Conservation (phyloP, 2,888 invertebrate species). For the Dione juno region DNA sequence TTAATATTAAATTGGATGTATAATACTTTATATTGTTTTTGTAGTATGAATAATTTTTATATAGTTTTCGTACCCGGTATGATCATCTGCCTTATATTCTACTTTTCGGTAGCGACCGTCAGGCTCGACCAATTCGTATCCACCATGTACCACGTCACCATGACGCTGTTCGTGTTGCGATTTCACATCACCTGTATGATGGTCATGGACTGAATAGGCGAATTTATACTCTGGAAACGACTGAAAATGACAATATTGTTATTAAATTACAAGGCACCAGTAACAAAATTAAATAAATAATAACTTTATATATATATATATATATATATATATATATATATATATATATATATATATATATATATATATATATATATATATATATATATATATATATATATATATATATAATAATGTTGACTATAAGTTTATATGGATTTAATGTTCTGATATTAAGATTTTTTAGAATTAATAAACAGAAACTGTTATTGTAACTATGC, state of each 20-base stretch:
- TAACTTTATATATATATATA: no score
- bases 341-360: no score
- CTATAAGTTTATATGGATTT: no score
- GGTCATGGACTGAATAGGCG: conserved; percentile 81
- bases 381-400: no score
- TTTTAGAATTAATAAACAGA: no score
- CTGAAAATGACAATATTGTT: conserved; percentile 52
- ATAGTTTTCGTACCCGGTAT: conserved; percentile 64
- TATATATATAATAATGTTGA: no score
- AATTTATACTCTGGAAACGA: conserved; percentile 83
- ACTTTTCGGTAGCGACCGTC: conserved; percentile 86
- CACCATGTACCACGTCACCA: conserved; percentile 85
- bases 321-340: no score
- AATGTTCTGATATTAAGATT: no score
- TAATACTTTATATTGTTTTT: background rate
- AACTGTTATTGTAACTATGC: background rate
- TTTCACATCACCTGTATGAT: conserved; percentile 83
- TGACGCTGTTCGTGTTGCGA: conserved; percentile 79
- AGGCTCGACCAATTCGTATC: conserved; percentile 85
- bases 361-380: no score
- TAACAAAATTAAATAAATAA: no score
- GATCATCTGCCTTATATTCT: conserved; percentile 86
- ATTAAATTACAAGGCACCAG: no score
- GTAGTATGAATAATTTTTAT: background rate
- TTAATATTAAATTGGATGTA: no score